phyloP scores from a whole-genome alignment of 2,888 invertebrate species.

The Aphidius colemani region DNA sequence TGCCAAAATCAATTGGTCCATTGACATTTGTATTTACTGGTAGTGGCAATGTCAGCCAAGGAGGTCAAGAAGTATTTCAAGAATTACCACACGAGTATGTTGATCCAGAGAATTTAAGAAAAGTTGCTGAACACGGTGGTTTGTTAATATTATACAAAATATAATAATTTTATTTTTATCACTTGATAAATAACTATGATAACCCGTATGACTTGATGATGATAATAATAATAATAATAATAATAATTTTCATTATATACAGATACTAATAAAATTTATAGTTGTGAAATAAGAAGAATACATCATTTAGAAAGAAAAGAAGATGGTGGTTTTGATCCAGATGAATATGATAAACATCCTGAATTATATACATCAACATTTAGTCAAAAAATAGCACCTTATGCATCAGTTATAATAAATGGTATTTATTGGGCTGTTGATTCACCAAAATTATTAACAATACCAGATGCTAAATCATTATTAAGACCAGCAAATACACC shows the following conservation, averaged over 20 bases:
- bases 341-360: conserved; percentile 90
- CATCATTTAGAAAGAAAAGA: conserved; percentile 93
- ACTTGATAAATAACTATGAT: neutral
- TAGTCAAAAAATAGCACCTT: conserved; percentile 95
- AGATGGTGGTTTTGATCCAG: conserved; percentile 88
- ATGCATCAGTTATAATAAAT: conserved; percentile 95
- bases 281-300: conserved; percentile 90
- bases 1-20: conserved; percentile 98
- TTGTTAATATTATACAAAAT: no score
- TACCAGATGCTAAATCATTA: conserved; percentile 96
- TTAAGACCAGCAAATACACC: conserved; percentile 87
- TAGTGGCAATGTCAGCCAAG: conserved; percentile 92
- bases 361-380: conserved; percentile 95
- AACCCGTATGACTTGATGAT: neutral
- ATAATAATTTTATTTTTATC: conserved; percentile 3
- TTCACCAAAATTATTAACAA: conserved; percentile 92
- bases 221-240: neutral
- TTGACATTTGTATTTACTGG: conserved; percentile 98
- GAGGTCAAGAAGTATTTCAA: conserved; percentile 91
- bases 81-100: conserved; percentile 98
- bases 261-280: conserved; percentile 95
- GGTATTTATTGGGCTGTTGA: conserved; percentile 99
- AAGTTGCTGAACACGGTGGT: conserved; percentile 97
- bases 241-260: conserved; percentile 35
- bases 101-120: conserved; percentile 89